A percentile compares a stretch with the other conserved stretches of the same genome.
Conservation (phyloP, 2,113 vertebrate species). For the Sorex fumeus region DNA sequence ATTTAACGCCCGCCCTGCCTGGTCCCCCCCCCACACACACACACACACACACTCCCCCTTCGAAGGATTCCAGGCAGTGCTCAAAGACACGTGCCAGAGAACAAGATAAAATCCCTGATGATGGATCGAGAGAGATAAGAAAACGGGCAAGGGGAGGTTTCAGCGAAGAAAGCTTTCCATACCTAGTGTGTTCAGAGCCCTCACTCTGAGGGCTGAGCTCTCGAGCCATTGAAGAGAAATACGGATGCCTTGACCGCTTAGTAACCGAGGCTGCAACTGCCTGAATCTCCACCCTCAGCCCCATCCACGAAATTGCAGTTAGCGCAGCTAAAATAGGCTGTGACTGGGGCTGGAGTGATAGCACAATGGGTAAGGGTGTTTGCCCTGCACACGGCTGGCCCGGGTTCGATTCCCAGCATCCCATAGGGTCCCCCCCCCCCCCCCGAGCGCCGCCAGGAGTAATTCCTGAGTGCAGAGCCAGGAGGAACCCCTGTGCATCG, state of each 20-base stretch:
- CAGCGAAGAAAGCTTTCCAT: not conserved
- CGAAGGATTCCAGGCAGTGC: not conserved
- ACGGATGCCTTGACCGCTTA: rapidly evolving
- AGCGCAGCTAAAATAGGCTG: not conserved
- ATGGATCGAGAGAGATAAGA: not conserved
- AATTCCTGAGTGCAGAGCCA: too few species aligned
- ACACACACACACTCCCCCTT: too few species aligned
- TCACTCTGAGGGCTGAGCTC: not conserved
- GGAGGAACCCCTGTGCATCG: too few species aligned
- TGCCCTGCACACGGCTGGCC: too few species aligned
- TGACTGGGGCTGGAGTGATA: too few species aligned
- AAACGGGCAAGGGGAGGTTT: not conserved
- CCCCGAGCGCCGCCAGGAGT: too few species aligned
- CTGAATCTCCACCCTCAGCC: not conserved
- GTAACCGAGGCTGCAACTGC: rapidly evolving
- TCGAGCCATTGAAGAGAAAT: not conserved
- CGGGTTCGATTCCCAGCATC: too few species aligned
- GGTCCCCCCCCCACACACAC: constrained; percentile 30
- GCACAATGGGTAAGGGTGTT: too few species aligned
- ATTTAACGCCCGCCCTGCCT: constrained; percentile 51
- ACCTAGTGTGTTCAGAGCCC: not conserved
- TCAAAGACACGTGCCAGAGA: not conserved
- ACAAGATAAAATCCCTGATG: not conserved
- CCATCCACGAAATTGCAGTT: not conserved
- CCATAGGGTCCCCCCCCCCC: too few species aligned